Percentiles rank a stretch among this genome's conserved stretches.
Conservation (phyloP, 2,113 vertebrate species). For the Craseonycteris thonglongyai region DNA sequence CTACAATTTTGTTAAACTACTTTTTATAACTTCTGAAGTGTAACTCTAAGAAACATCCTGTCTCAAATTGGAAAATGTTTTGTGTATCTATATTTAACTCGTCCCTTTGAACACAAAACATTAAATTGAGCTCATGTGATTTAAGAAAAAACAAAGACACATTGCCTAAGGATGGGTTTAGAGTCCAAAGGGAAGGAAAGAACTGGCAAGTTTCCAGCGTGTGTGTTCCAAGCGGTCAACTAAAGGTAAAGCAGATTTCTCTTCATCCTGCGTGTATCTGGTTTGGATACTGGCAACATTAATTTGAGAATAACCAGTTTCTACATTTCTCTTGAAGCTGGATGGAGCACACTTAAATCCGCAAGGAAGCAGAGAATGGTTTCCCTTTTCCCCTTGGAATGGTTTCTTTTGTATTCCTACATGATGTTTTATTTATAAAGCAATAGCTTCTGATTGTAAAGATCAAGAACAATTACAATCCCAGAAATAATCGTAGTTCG, state of each 20-base stretch:
- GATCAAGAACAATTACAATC: not conserved
- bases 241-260: conserved; percentile 3
- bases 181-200: not conserved
- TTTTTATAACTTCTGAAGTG: not conserved
- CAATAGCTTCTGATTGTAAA: not conserved
- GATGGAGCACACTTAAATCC: not conserved
- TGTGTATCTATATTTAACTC: not conserved
- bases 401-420: not conserved
- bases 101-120: conserved; percentile 20
- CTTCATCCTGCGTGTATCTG: not conserved
- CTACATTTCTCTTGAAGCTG: not conserved
- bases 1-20: not conserved
- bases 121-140: not conserved
- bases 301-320: not conserved
- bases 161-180: not conserved
- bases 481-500: not conserved
- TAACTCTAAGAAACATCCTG: not conserved
- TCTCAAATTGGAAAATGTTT: not conserved
- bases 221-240: not conserved
- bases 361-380: not conserved
- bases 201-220: not conserved
- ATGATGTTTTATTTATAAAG: not conserved
- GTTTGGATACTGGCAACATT: not conserved
- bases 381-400: not conserved
- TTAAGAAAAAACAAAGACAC: not conserved